These are phyloP conservation scores for Xiphophorus maculatus DNA, from an alignment of 2,113 vertebrate genomes.

Conservation along the genomic window DNA sequence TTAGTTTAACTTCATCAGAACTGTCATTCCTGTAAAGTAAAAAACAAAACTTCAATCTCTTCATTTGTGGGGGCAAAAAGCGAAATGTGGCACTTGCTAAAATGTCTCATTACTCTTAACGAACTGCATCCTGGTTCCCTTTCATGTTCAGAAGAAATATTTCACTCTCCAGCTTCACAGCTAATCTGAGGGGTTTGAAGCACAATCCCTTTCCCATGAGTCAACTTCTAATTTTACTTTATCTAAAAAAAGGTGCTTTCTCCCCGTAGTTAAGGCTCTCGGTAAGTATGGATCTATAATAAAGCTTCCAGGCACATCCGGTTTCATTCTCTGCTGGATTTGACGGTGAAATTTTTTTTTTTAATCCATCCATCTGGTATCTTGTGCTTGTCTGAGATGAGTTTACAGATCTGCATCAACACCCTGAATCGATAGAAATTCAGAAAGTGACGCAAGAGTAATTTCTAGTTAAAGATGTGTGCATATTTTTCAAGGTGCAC, in stretches of 20 bases:
- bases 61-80: slow-evolving; percentile 3
- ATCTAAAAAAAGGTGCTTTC: slow-evolving; percentile 9
- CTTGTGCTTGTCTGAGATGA: background rate
- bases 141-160: slow-evolving; percentile 8
- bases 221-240: background rate
- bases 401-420: background rate
- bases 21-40: background rate
- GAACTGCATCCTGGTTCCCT: background rate
- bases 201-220: background rate
- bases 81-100: background rate
- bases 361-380: background rate
- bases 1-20: background rate
- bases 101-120: background rate
- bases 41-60: background rate
- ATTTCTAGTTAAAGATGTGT: background rate
- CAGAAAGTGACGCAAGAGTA: background rate
- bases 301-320: background rate
- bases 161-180: slow-evolving; percentile 3
- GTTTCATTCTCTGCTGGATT: background rate
- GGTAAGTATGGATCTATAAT: background rate
- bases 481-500: background rate
- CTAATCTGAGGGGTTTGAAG: background rate
- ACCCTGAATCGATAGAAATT: background rate
- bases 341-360: background rate
- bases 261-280: background rate